phyloP scores from a whole-genome alignment of 1,140 invertebrate species.

The Chrysopa pallens region DNA sequence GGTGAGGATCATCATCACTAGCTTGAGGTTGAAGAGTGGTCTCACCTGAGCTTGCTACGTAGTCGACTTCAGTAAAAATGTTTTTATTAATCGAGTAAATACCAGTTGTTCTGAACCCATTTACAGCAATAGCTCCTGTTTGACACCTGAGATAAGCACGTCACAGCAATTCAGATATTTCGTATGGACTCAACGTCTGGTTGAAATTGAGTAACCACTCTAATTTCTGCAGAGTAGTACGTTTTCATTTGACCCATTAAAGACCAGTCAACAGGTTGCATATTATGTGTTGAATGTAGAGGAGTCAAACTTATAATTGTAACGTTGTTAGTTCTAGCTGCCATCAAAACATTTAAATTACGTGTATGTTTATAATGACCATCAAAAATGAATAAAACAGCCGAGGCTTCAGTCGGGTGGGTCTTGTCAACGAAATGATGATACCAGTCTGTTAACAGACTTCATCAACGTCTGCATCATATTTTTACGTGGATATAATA shows the following conservation, averaged over 20 bases:
- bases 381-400: constrained; percentile 15
- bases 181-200: constrained; percentile 1
- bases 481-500: constrained; percentile 10
- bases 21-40: too few species aligned
- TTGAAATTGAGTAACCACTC: constrained; percentile 4
- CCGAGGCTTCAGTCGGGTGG: constrained; percentile 11
- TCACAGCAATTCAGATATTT: constrained; percentile 2
- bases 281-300: constrained; percentile 16
- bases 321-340: constrained; percentile 12
- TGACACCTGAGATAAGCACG: constrained; percentile 6
- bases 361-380: constrained; percentile 14
- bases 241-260: constrained; percentile 16
- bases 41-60: too few species aligned
- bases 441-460: constrained; percentile 17
- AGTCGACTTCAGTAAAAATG: constrained; percentile 20
- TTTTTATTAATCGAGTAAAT: constrained; percentile 19
- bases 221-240: constrained; percentile 10
- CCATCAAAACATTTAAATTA: constrained; percentile 16
- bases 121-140: constrained; percentile 2
- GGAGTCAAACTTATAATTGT: constrained; percentile 15
- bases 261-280: constrained; percentile 18
- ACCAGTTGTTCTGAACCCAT: constrained; percentile 21
- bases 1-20: too few species aligned
- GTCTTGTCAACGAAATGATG: constrained; percentile 11
- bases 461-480: too few species aligned